phyloP scores from a whole-genome alignment of 92 coral and sea anemone genomes.

The Desmophyllum pertusum region DNA sequence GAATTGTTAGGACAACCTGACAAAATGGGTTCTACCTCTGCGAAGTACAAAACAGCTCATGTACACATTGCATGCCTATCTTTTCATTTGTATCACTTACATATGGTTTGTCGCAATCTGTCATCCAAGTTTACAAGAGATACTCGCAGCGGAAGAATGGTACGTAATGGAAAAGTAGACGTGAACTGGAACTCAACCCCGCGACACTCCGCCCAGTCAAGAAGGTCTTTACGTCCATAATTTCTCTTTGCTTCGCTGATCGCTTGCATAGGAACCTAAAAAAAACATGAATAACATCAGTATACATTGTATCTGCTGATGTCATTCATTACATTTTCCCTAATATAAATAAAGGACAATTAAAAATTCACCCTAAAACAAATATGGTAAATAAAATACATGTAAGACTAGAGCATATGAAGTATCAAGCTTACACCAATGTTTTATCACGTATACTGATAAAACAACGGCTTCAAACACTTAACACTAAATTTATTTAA shows the following conservation, averaged over 20 bases:
- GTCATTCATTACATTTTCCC: background rate
- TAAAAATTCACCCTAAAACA: no score
- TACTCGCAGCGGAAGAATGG: conserved; percentile 84
- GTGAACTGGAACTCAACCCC: conserved; percentile 71
- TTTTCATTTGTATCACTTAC: conserved; percentile 62
- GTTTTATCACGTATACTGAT: no score
- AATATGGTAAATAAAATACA: no score
- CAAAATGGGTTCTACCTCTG: background rate
- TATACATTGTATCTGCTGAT: background rate
- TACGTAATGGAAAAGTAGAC: conserved; percentile 75
- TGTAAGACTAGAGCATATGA: no score
- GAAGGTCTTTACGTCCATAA: conserved; percentile 69
- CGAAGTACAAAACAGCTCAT: background rate
- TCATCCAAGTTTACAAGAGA: conserved; percentile 74
- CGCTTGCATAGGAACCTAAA: conserved; percentile 83
- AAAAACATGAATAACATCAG: background rate
- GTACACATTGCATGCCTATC: background rate
- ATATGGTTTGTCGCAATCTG: conserved; percentile 74
- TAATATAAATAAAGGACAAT: no score
- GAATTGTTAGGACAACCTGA: no score
- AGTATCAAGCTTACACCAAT: no score
- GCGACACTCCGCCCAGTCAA: conserved; percentile 70
- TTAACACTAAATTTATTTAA: no score
- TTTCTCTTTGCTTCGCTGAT: conserved; percentile 84
- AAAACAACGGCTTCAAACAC: no score